Evolutionary conservation across 2,113 vertebrate genomes (phyloP).

Genomic region (Arvicanthis niloticus): DNA sequence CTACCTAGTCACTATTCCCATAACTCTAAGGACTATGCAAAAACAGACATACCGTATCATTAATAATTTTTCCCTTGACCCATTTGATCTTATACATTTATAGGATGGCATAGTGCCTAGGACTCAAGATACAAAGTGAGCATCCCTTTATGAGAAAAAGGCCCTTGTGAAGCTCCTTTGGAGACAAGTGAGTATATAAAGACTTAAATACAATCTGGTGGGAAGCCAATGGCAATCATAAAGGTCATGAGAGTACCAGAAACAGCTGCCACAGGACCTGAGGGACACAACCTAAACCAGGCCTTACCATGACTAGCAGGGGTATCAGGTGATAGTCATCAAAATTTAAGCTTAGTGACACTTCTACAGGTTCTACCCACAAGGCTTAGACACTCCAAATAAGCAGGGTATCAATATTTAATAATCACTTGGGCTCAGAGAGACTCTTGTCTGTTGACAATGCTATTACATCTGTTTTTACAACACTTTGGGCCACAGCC

Average conservation of each 20-base stretch:
- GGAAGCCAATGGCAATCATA: not conserved
- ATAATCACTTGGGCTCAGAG: constrained; percentile 2
- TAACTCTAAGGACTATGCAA: not conserved
- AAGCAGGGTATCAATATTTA: not conserved
- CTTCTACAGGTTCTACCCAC: not conserved
- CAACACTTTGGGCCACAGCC: not conserved
- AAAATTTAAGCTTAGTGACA: constrained; percentile 15
- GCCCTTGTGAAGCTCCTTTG: not conserved
- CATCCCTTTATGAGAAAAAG: not conserved
- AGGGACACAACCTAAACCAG: not conserved
- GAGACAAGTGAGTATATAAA: not conserved
- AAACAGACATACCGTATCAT: not conserved
- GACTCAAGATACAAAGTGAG: not conserved
- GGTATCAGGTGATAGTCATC: not conserved
- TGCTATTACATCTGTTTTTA: not conserved
- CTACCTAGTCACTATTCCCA: not conserved
- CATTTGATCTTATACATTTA: not conserved
- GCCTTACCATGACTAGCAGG: not conserved
- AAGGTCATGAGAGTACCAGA: not conserved
- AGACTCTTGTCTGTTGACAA: constrained; percentile 33
- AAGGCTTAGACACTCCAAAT: not conserved
- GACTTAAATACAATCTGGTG: not conserved
- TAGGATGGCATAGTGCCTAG: not conserved
- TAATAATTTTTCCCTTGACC: not conserved
- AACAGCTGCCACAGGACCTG: not conserved